phyloP scores from a whole-genome alignment of 1,140 invertebrate species.

The Monomorium pharaonis region DNA sequence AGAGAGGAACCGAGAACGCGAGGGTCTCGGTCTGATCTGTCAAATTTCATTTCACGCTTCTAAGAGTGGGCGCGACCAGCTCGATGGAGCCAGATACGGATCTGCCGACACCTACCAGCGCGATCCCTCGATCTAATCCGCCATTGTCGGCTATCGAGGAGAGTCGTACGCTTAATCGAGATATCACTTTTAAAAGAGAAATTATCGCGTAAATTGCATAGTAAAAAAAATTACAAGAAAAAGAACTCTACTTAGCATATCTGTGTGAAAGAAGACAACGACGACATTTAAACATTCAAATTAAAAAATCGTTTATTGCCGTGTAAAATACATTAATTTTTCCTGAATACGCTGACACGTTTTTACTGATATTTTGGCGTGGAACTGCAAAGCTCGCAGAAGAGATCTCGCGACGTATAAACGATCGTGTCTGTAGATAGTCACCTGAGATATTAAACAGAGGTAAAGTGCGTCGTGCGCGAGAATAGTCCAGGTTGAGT shows the following conservation, averaged over 20 bases:
- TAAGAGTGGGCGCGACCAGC: constrained; percentile 71
- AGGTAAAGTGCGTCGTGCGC: not conserved
- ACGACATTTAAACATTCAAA: not conserved
- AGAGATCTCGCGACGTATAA: not conserved
- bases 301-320: not conserved
- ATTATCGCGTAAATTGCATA: not conserved
- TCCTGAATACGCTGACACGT: not conserved
- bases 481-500: constrained; percentile 63
- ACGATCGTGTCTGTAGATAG: not conserved
- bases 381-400: not conserved
- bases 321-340: not conserved
- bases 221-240: not conserved
- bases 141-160: constrained; percentile 46
- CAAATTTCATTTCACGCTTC: constrained; percentile 85
- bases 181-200: constrained; percentile 28
- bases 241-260: not conserved
- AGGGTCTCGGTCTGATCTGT: constrained; percentile 80
- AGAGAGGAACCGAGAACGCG: constrained; percentile 61
- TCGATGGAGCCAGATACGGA: constrained; percentile 77
- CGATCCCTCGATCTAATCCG: constrained; percentile 66
- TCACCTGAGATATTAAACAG: constrained; percentile 11
- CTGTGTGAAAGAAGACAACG: not conserved
- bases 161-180: constrained; percentile 62
- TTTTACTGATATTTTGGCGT: not conserved
- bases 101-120: constrained; percentile 78